Evolutionary conservation across 2,797 vertebrate species (phyloP).

Genomic region (Mallotus villosus): DNA sequence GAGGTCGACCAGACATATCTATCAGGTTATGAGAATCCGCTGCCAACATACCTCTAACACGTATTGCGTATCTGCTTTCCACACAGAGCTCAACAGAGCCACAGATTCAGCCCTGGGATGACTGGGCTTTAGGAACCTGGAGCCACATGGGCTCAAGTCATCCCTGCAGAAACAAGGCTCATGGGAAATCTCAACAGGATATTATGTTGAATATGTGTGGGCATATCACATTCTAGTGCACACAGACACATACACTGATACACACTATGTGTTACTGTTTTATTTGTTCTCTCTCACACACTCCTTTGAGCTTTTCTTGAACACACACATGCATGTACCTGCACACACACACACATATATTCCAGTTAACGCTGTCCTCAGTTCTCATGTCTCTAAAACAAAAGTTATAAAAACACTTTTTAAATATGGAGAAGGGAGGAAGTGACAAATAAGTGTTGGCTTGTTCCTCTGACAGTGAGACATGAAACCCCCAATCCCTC

Average conservation of each 20-base stretch:
- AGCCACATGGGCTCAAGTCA: constrained; percentile 43
- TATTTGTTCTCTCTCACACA: no score
- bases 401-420: constrained; percentile 39
- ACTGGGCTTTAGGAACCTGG: constrained; percentile 40
- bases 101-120: constrained; percentile 28
- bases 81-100: constrained; percentile 34
- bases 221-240: constrained; percentile 47
- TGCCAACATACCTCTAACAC: constrained; percentile 53
- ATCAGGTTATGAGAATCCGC: constrained; percentile 55
- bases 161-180: constrained; percentile 59
- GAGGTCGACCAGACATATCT: constrained; percentile 61
- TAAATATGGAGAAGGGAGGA: constrained; percentile 46
- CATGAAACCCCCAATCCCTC: constrained; percentile 33
- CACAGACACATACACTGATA: constrained; percentile 26
- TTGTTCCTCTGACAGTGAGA: constrained; percentile 60
- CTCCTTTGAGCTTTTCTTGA: background rate
- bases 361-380: constrained; percentile 35
- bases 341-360: constrained; percentile 9
- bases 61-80: constrained; percentile 59
- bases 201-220: constrained; percentile 55
- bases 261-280: background rate
- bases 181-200: constrained; percentile 61
- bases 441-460: constrained; percentile 59
- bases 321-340: background rate
- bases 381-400: constrained; percentile 32